These are phyloP conservation scores for Synanthedon tipuliformis DNA, from an alignment of 2,888 invertebrate species.

Conservation along the genomic window DNA sequence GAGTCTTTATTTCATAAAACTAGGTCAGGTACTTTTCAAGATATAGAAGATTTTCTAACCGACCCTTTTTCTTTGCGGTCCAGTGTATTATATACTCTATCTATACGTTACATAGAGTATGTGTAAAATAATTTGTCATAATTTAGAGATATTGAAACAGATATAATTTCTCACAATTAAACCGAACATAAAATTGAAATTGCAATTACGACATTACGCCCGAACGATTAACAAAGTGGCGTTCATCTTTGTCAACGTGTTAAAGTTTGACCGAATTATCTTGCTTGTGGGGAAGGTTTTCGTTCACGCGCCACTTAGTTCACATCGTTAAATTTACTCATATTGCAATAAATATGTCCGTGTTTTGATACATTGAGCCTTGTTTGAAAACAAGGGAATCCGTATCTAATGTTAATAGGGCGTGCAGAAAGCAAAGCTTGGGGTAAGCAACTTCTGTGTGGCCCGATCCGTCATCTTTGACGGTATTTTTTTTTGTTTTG, in stretches of 20 bases:
- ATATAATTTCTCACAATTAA: constrained; percentile 49
- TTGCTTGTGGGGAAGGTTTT: constrained; percentile 15
- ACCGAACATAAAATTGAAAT: constrained; percentile 54
- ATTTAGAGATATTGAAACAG: no score
- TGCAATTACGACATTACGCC: constrained; percentile 44
- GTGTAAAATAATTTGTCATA: no score
- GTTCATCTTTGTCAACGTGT: constrained; percentile 59
- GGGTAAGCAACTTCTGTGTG: constrained; percentile 19
- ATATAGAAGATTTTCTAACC: no score
- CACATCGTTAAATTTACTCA: constrained; percentile 66
- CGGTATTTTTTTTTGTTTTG: constrained; percentile 11
- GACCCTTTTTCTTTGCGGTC: no score
- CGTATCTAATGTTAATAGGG: constrained; percentile 58
- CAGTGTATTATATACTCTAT: no score
- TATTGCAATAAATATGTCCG: constrained; percentile 63
- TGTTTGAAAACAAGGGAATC: constrained; percentile 62
- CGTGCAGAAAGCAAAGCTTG: constrained; percentile 21
- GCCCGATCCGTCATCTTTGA: constrained; percentile 27
- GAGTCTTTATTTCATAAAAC: no score
- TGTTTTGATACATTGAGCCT: constrained; percentile 19
- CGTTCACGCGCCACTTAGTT: constrained; percentile 26
- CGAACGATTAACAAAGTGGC: constrained; percentile 28
- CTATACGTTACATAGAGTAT: no score
- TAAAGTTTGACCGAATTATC: constrained; percentile 69
- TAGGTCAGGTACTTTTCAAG: no score